Conservation (phyloP, 2,888 invertebrate genomes). For the Ormyrus pomaceus region DNA sequence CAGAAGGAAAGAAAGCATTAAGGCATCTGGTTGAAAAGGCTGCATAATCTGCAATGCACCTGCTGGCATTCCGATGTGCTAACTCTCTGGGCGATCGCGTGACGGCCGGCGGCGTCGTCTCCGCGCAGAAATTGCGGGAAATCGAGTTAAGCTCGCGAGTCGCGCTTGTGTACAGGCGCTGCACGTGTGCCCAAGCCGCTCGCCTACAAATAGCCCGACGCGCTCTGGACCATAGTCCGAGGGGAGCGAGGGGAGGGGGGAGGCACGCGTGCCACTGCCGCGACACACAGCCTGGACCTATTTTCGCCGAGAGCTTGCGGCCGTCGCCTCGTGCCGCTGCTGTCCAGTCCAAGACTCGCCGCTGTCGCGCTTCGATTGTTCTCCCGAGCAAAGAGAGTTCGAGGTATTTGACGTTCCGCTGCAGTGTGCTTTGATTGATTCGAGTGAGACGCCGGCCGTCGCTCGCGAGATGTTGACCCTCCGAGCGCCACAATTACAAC, state of each 20-base stretch:
- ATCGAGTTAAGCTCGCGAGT: neutral
- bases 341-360: slow-evolving; percentile 46
- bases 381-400: neutral
- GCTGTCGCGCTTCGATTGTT: slow-evolving; percentile 3
- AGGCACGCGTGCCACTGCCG: slow-evolving; percentile 13
- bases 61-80: no score
- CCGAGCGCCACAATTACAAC: slow-evolving; percentile 16
- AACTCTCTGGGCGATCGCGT: no score
- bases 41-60: no score
- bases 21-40: no score
- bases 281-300: neutral
- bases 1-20: no score
- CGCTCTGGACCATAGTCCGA: neutral
- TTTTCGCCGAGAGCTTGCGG: neutral
- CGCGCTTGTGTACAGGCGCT: neutral
- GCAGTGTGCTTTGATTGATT: neutral
- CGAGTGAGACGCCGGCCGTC: no score
- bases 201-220: slow-evolving; percentile 35
- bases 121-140: slow-evolving; percentile 10
- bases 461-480: slow-evolving; percentile 29
- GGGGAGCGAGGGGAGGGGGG: neutral
- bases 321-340: neutral
- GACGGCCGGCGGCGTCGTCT: no score
- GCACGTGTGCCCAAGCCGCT: neutral
- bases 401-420: neutral